These are phyloP conservation scores for Chironomus riparius DNA, from an alignment of 2,888 invertebrate species.

Conservation along the genomic window DNA sequence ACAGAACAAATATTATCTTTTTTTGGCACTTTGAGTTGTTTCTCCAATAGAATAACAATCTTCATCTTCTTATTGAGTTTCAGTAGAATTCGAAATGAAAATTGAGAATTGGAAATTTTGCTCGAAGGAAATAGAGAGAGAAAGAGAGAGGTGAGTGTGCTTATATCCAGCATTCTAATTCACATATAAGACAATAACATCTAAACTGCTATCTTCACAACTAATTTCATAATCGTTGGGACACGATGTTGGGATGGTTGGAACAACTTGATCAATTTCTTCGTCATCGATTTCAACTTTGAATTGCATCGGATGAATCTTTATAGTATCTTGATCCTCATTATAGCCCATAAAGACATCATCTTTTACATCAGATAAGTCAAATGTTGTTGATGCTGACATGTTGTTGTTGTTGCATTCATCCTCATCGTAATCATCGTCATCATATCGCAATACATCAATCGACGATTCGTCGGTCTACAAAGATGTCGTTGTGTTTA, in stretches of 20 bases:
- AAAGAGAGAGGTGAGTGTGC: neutral
- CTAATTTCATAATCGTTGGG: neutral
- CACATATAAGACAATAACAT: conserved; percentile 11
- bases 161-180: neutral
- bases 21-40: conserved; percentile 8
- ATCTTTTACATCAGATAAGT: conserved; percentile 17
- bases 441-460: conserved; percentile 31
- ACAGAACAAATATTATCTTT: too few species aligned
- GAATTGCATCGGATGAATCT: neutral
- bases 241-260: neutral
- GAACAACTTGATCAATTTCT: conserved; percentile 25
- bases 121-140: neutral
- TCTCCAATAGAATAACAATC: neutral
- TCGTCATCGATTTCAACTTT: conserved; percentile 21
- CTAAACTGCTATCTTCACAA: conserved; percentile 3
- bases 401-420: neutral
- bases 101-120: neutral
- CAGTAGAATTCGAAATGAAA: neutral
- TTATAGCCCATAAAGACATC: conserved; percentile 25
- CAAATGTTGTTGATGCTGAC: neutral
- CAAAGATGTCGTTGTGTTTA: conserved; percentile 41
- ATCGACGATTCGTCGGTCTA: conserved; percentile 40
- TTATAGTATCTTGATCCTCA: neutral
- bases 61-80: too few species aligned
- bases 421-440: neutral